Percentiles rank a stretch among this genome's conserved stretches.
phyloP scores from a whole-genome alignment of 2,113 vertebrate genomes.

The Eleginops maclovinus region DNA sequence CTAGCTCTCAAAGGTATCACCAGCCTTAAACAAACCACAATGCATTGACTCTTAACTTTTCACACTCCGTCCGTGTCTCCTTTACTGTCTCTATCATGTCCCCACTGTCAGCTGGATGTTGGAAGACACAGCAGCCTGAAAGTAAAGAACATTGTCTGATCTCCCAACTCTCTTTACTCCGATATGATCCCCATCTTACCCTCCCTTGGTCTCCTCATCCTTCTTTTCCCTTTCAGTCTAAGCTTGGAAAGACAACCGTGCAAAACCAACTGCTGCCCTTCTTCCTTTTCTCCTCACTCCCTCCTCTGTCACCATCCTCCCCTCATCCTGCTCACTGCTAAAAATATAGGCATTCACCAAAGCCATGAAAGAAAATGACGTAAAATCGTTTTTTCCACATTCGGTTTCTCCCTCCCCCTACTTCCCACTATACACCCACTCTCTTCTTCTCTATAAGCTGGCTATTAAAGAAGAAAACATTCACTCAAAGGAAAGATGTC shows the following conservation, averaged over 20 bases:
- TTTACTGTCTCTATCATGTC: constrained; percentile 31
- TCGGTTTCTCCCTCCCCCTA: background rate
- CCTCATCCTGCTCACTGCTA: constrained; percentile 17
- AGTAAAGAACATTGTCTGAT: constrained; percentile 31
- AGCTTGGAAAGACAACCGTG: constrained; percentile 19
- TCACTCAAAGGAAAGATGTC: constrained; percentile 24
- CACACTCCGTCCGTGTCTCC: constrained; percentile 16
- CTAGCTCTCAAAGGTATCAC: constrained; percentile 15
- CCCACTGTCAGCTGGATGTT: constrained; percentile 39
- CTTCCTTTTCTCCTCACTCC: constrained; percentile 14
- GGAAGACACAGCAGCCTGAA: constrained; percentile 39
- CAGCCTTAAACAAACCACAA: constrained; percentile 18
- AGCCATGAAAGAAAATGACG: constrained; percentile 29
- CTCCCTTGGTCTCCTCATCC: constrained; percentile 9
- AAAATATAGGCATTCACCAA: constrained; percentile 44
- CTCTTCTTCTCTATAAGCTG: constrained; percentile 15
- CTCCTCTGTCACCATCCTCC: background rate
- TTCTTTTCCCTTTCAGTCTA: constrained; percentile 22
- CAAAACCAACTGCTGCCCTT: constrained; percentile 5
- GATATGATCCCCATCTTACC: background rate
- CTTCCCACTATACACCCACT: constrained; percentile 10
- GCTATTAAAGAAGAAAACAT: constrained; percentile 34
- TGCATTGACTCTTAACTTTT: constrained; percentile 36
- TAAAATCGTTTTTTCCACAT: constrained; percentile 34
- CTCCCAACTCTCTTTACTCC: constrained; percentile 17